A percentile compares a stretch with the other conserved stretches of the same genome.
phyloP scores from a whole-genome alignment of 2,888 invertebrate genomes.

The Litoditis marina region DNA sequence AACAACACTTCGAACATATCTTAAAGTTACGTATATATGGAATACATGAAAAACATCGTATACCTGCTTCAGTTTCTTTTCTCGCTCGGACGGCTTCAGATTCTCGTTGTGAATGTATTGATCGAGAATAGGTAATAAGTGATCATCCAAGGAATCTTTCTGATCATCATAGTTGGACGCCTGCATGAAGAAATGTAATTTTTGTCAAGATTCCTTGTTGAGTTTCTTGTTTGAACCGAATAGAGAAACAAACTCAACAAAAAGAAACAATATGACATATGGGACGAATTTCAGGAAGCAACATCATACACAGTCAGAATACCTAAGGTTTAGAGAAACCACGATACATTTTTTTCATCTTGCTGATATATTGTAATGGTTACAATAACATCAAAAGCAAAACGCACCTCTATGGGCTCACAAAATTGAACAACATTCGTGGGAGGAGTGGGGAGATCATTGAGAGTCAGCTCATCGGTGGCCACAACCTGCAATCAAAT shows the following conservation, averaged over 20 bases:
- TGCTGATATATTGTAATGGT: too few species aligned
- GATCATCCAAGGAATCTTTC: neutral
- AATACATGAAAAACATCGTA: neutral
- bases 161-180: slow-evolving; percentile 7
- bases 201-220: too few species aligned
- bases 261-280: too few species aligned
- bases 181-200: slow-evolving; percentile 1
- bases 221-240: too few species aligned
- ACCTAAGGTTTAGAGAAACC: too few species aligned
- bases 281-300: too few species aligned
- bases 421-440: slow-evolving; percentile 16
- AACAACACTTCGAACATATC: too few species aligned
- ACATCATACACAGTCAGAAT: too few species aligned
- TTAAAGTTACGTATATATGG: too few species aligned
- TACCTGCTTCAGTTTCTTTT: slow-evolving; percentile 14
- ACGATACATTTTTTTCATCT: too few species aligned
- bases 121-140: slow-evolving; percentile 12
- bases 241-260: too few species aligned
- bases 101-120: slow-evolving; percentile 8
- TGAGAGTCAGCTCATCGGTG: slow-evolving; percentile 8
- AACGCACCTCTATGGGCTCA: slow-evolving; percentile 5
- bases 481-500: neutral
- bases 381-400: too few species aligned
- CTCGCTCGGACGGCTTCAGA: slow-evolving; percentile 14
- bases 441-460: slow-evolving; percentile 10